Evolutionary conservation across 2,113 vertebrate genomes (phyloP), one percentile per base, ranked within the genome.

Genomic region (Gadus chalcogrammus): DNA sequence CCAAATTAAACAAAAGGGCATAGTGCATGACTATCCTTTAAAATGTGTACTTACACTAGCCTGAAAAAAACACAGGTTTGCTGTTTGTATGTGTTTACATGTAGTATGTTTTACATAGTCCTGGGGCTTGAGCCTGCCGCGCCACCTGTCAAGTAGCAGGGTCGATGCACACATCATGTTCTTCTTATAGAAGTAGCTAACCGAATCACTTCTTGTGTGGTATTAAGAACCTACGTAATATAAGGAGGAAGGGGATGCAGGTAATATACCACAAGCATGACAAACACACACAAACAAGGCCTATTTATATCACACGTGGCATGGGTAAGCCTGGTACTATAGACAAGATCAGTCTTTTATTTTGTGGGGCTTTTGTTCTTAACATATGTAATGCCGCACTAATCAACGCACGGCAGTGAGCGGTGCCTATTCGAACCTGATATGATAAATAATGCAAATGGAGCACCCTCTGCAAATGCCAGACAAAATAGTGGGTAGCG

Each of bases 361-460:
- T 79, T 82, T 82, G 74, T 35, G 62, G 35, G 35, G 68, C 48
- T 84, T 88, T 88, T 91, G 82, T 81, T 78, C 83, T 88, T 84
- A 82, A 81, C 81, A 87, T 90, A 88, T 87, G 79, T 87, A 85
- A 88, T 82, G 78, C 76, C 60, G 73, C 75, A 73, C 82, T 89
- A 89, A 90, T 90, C 87, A 88, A 78, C 68, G 69, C 71, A 53
- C 68, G 79, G 76, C 73, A 58, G 84, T 82, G 68, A 85, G 80
- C 72, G 73, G 72, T 79, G 76, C 70, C 76, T 84, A 85, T 81
- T 84, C 84, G 80, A 80, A 87, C 85, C 85, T 86, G 85, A 87
- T 88, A 90, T 89, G 83, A 91, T 91, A 91, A 92, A 90, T 89
- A 90, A 92, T 92, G 90, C 82, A 90, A 90, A 90, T 91, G 83